These are phyloP conservation scores for Phyllotis vaccarum DNA, from an alignment of 2,797 vertebrate genomes.

Conservation along the genomic window DNA sequence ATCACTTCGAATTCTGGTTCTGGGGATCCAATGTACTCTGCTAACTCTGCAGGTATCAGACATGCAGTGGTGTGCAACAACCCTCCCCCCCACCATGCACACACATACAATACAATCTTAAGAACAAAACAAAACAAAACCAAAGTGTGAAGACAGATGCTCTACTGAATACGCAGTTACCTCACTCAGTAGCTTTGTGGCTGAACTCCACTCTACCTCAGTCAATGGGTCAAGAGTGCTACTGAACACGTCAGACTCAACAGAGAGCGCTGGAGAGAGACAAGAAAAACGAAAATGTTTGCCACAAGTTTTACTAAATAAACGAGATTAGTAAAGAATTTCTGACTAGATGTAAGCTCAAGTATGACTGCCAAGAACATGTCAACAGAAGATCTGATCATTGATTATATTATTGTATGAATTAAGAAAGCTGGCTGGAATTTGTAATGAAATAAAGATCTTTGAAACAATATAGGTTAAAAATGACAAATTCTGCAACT, in stretches of 20 bases:
- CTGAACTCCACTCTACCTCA: constrained; percentile 86
- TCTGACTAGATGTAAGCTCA: not conserved
- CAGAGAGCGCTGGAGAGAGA: constrained; percentile 80
- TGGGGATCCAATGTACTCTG: not conserved
- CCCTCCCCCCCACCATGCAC: not conserved
- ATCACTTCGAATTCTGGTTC: not conserved
- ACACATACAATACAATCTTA: not conserved
- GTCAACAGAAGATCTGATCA: not conserved
- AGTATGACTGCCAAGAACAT: not conserved
- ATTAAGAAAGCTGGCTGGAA: constrained; percentile 24
- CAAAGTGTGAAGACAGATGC: not conserved
- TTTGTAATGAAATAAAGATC: not conserved
- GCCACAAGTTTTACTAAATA: not conserved
- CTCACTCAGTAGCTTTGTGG: constrained; percentile 82
- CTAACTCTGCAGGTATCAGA: not conserved
- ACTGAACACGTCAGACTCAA: constrained; percentile 83
- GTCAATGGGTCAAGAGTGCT: constrained; percentile 71
- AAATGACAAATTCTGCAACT: constrained; percentile 12
- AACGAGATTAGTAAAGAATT: constrained; percentile 3
- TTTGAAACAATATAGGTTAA: not conserved
- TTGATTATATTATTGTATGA: not conserved
- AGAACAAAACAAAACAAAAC: not conserved
- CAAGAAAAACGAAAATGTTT: constrained; percentile 41
- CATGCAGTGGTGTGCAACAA: too few species aligned
- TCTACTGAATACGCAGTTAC: constrained; percentile 75